Percentiles rank a stretch among this genome's conserved stretches.
Evolutionary conservation across 2,113 vertebrate species (phyloP).

Genomic region (Pristiophorus japonicus): DNA sequence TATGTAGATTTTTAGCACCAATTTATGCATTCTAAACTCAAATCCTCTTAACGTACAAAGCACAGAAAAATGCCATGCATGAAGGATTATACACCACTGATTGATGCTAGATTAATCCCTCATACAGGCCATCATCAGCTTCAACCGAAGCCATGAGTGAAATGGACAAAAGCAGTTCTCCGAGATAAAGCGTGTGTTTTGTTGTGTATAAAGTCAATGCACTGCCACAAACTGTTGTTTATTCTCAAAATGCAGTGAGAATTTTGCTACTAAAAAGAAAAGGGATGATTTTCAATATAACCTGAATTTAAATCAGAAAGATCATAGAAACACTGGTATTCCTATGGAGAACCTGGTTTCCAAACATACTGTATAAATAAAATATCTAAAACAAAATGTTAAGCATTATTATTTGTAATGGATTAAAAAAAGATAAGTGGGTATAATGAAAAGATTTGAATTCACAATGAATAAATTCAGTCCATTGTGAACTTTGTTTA

Average conservation of each 20-base stretch:
- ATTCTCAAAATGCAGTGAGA: neutral
- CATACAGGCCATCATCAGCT: slow-evolving; percentile 74
- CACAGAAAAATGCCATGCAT: slow-evolving; percentile 93
- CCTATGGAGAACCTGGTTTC: neutral
- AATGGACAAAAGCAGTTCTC: slow-evolving; percentile 61
- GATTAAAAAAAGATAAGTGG: neutral
- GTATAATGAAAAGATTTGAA: neutral
- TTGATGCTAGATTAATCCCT: slow-evolving; percentile 91
- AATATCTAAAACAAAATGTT: neutral
- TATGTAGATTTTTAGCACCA: slow-evolving; percentile 73
- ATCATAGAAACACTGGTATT: neutral
- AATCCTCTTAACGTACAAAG: slow-evolving; percentile 94
- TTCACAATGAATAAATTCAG: neutral
- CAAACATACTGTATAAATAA: neutral
- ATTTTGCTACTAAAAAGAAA: neutral
- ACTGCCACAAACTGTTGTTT: neutral
- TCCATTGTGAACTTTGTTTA: neutral
- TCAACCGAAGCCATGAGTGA: slow-evolving; percentile 78
- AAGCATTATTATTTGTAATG: no score
- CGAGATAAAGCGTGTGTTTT: slow-evolving; percentile 7
- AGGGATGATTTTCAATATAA: neutral
- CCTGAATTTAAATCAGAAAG: neutral
- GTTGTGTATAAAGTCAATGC: neutral
- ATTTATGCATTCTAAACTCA: slow-evolving; percentile 78
- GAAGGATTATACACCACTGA: slow-evolving; percentile 83